A percentile compares a stretch with the other conserved stretches of the same genome.
Evolutionary conservation across 2,888 invertebrate species (phyloP).

Genomic region (Microctonus hyperodae): DNA sequence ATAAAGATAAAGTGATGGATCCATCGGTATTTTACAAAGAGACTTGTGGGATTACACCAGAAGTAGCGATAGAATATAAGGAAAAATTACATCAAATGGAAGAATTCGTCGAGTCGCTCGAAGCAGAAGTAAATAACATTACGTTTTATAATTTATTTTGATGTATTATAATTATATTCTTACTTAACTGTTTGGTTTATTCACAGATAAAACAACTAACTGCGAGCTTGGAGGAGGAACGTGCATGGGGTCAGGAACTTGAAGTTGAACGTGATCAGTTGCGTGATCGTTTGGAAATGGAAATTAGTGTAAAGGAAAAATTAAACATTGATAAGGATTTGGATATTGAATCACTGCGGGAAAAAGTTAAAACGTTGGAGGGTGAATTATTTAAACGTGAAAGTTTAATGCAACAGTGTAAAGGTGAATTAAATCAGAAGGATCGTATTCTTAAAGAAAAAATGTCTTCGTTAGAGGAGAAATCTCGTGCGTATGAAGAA

Average conservation of each 20-base stretch:
- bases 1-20: conserved; percentile 48
- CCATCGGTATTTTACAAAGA: conserved; percentile 53
- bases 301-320: conserved; percentile 50
- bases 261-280: conserved; percentile 57
- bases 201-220: conserved; percentile 55
- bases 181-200: conserved; percentile 6
- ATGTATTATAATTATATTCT: conserved; percentile 2
- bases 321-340: conserved; percentile 45
- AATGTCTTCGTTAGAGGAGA: conserved; percentile 52
- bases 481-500: conserved; percentile 53
- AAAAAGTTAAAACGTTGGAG: conserved; percentile 52
- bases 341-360: conserved; percentile 50
- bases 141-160: not conserved
- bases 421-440: conserved; percentile 53
- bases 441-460: conserved; percentile 55
- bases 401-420: conserved; percentile 50
- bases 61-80: conserved; percentile 53
- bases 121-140: conserved; percentile 52
- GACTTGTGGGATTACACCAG: conserved; percentile 55
- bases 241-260: conserved; percentile 56
- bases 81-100: conserved; percentile 58
- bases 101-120: conserved; percentile 55
- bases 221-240: conserved; percentile 55
- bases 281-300: conserved; percentile 50
- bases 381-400: conserved; percentile 59